These are phyloP conservation scores for Bombylius major DNA, from an alignment of 2,888 invertebrate species.

Conservation along the genomic window DNA sequence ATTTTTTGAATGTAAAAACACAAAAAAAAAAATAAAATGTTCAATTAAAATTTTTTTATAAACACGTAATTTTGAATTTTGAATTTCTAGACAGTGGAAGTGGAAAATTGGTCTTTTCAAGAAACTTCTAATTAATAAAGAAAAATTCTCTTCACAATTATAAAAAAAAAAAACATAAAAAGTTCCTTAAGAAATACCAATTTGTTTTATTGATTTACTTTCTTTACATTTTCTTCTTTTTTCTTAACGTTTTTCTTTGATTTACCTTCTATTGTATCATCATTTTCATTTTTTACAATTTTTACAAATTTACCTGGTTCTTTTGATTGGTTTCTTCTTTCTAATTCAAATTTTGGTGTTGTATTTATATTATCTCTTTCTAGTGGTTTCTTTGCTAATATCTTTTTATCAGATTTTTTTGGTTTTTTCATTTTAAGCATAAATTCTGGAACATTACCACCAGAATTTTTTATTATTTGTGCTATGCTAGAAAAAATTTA, in stretches of 20 bases:
- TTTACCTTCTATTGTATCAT: not conserved
- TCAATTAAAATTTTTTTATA: no score
- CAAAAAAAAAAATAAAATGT: no score
- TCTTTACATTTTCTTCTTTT: not conserved
- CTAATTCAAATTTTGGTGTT: constrained; percentile 31
- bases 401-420: constrained; percentile 46
- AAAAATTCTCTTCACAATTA: no score
- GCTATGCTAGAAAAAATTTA: constrained; percentile 56
- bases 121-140: no score
- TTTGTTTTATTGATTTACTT: no score
- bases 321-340: constrained; percentile 23
- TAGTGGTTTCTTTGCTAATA: constrained; percentile 47
- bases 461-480: constrained; percentile 77
- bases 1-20: no score
- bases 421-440: constrained; percentile 66
- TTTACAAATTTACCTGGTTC: not conserved
- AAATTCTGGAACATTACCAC: constrained; percentile 84
- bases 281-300: not conserved
- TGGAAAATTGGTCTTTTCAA: no score
- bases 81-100: no score
- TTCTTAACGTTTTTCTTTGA: not conserved
- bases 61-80: no score
- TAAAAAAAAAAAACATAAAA: no score
- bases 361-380: constrained; percentile 56
- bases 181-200: no score